phyloP scores from a whole-genome alignment of 2,113 vertebrate genomes.

The Pollachius pollachius region DNA sequence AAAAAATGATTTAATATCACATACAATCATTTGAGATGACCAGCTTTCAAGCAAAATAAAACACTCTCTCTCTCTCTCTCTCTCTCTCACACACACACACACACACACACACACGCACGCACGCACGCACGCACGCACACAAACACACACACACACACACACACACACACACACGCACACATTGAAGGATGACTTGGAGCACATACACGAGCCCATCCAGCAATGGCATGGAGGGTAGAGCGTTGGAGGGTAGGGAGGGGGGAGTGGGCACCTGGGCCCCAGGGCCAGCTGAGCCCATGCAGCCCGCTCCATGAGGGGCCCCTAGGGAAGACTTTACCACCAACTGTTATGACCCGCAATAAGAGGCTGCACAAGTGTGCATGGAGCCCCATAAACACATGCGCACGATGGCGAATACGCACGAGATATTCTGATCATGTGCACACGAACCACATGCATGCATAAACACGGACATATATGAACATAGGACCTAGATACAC shows the following conservation, averaged over 20 bases:
- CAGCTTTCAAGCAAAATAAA: conserved; percentile 30
- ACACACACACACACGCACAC: conserved; percentile 6
- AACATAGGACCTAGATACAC: background rate
- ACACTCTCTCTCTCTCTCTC: conserved; percentile 15
- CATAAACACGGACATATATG: too few species aligned
- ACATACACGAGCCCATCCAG: background rate
- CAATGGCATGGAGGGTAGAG: background rate
- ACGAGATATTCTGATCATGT: conserved; percentile 43
- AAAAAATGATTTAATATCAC: background rate
- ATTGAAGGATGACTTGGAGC: background rate
- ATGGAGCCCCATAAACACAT: conserved; percentile 28
- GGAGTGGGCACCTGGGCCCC: conserved; percentile 60
- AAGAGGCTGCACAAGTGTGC: conserved; percentile 54
- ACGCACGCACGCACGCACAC: background rate
- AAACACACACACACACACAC: conserved; percentile 14
- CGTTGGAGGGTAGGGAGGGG: background rate
- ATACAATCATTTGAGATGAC: background rate
- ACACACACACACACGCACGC: conserved; percentile 18
- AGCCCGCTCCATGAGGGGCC: conserved; percentile 56
- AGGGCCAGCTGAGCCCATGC: conserved; percentile 67
- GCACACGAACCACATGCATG: background rate
- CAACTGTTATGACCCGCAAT: conserved; percentile 68
- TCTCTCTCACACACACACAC: background rate
- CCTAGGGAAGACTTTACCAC: conserved; percentile 71
- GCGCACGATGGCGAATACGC: conserved; percentile 46